Conservation (phyloP, 92 coral and sea anemone genomes). For the Paramuricea clavata region DNA sequence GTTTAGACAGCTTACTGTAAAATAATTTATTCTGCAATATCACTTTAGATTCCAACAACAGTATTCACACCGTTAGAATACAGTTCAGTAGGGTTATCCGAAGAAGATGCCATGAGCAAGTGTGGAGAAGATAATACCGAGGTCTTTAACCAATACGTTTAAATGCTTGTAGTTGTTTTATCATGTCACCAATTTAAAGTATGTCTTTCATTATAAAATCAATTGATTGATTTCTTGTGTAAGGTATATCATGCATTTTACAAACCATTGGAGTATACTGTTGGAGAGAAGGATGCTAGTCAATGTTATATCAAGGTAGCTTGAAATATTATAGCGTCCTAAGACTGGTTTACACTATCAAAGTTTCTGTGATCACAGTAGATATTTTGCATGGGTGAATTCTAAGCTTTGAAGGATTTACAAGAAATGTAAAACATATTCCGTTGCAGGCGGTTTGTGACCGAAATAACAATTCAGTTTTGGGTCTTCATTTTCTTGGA, state of each 20-base stretch:
- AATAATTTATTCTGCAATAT: too few species aligned
- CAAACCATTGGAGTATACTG: conserved; percentile 90
- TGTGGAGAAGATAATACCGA: conserved; percentile 86
- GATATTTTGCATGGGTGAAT: too few species aligned
- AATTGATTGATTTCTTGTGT: not conserved
- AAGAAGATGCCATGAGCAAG: conserved; percentile 79
- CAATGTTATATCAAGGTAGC: conserved; percentile 92
- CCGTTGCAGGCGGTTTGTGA: conserved; percentile 78
- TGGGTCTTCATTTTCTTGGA: conserved; percentile 96
- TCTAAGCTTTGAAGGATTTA: not conserved
- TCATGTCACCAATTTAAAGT: not conserved
- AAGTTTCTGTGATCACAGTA: too few species aligned
- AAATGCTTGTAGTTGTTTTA: not conserved
- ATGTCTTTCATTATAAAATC: too few species aligned
- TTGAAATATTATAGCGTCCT: not conserved
- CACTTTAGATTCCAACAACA: conserved; percentile 87
- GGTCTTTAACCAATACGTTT: conserved; percentile 49
- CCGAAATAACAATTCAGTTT: conserved; percentile 68
- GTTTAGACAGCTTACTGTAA: too few species aligned
- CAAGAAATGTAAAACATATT: not conserved
- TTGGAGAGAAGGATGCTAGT: conserved; percentile 74
- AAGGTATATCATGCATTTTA: conserved; percentile 97
- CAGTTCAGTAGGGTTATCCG: conserved; percentile 87
- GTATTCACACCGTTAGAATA: conserved; percentile 96
- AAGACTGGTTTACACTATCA: too few species aligned